Percentiles rank a stretch among this genome's conserved stretches.
Evolutionary conservation across 2,113 vertebrate species (phyloP).

Genomic region (Sinocyclocheilus rhinocerous): DNA sequence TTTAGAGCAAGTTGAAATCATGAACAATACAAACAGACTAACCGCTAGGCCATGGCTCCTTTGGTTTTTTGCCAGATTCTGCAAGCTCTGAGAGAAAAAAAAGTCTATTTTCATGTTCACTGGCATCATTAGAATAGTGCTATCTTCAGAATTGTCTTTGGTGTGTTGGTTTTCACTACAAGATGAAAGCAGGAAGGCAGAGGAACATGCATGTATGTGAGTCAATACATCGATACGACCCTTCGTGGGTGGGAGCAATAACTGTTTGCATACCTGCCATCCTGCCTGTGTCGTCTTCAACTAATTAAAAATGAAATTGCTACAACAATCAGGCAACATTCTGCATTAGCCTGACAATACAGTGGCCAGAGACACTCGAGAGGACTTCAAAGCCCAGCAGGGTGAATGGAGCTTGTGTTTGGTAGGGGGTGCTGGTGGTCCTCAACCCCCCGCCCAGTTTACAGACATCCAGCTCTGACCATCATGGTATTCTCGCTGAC

Average conservation of each 20-base stretch:
- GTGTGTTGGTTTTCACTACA: not conserved
- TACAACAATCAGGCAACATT: slow-evolving; percentile 51
- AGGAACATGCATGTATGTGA: not conserved
- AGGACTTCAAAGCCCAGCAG: slow-evolving; percentile 52
- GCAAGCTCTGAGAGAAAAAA: not conserved
- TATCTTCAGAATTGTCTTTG: not conserved
- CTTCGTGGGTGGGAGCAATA: slow-evolving; percentile 17
- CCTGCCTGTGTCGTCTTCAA: slow-evolving; percentile 21
- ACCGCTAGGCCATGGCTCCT: not conserved
- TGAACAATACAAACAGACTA: not conserved
- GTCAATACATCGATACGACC: not conserved
- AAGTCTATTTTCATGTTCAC: not conserved
- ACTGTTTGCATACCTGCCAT: slow-evolving; percentile 24
- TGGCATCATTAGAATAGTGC: not conserved
- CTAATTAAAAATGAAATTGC: slow-evolving; percentile 53
- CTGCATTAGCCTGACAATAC: slow-evolving; percentile 53
- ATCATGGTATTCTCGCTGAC: slow-evolving; percentile 51
- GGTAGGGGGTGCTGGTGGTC: slow-evolving; percentile 42
- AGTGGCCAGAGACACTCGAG: slow-evolving; percentile 49
- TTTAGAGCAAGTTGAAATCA: not conserved
- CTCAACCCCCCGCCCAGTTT: slow-evolving; percentile 40
- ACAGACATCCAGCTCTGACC: slow-evolving; percentile 27
- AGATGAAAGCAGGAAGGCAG: not conserved
- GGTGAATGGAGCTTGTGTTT: slow-evolving; percentile 56
- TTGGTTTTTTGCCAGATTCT: not conserved